phyloP scores from a whole-genome alignment of 2,797 vertebrate species.

The Bovichtus diacanthus region DNA sequence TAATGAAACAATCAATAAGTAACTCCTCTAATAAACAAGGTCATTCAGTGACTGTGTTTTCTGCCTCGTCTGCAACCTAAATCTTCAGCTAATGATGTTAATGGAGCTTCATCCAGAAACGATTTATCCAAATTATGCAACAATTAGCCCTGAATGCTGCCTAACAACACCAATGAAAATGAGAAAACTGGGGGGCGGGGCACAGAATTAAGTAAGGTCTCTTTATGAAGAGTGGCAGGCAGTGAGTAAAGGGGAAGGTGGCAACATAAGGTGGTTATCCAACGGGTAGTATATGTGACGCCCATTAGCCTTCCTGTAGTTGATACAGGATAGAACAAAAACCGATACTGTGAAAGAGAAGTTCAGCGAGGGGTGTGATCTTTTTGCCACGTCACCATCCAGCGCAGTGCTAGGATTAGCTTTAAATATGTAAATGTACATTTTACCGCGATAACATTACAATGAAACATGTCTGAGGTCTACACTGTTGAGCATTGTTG shows the following conservation, averaged over 20 bases:
- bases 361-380: slow-evolving; percentile 13
- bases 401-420: slow-evolving; percentile 1
- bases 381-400: slow-evolving; percentile 18
- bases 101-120: slow-evolving; percentile 41
- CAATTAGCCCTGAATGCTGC: slow-evolving; percentile 9
- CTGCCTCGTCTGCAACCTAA: slow-evolving; percentile 45
- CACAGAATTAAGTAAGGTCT: neutral
- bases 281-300: slow-evolving; percentile 20
- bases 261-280: slow-evolving; percentile 46
- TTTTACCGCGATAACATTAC: neutral
- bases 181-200: neutral
- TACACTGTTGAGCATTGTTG: neutral
- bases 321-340: slow-evolving; percentile 38
- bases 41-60: slow-evolving; percentile 35
- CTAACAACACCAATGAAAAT: neutral
- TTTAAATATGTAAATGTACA: neutral
- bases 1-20: slow-evolving; percentile 56
- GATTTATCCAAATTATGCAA: slow-evolving; percentile 47
- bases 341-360: slow-evolving; percentile 24
- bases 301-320: slow-evolving; percentile 45
- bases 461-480: neutral
- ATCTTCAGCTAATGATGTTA: slow-evolving; percentile 53
- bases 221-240: neutral
- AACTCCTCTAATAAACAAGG: slow-evolving; percentile 50
- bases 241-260: slow-evolving; percentile 19